Evolutionary conservation across 2,888 invertebrate genomes (phyloP).

Genomic region (Meta bourneti): DNA sequence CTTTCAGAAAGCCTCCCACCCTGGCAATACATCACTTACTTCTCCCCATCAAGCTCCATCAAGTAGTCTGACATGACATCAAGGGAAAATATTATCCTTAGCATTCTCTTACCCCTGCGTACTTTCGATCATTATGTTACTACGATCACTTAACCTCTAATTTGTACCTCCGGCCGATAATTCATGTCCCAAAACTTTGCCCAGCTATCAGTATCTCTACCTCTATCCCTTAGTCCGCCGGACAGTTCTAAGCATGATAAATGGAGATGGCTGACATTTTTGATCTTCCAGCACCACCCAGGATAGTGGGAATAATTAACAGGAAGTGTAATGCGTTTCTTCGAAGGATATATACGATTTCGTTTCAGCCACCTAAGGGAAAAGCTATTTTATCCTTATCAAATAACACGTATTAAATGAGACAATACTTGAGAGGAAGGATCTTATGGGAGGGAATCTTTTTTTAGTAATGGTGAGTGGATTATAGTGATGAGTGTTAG

Average conservation of each 20-base stretch:
- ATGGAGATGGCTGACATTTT: conserved; percentile 44
- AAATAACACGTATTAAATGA: background rate
- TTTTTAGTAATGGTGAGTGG: background rate
- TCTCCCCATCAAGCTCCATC: background rate
- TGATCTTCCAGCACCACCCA: conserved; percentile 51
- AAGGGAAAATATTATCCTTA: conserved; percentile 7
- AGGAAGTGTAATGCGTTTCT: background rate
- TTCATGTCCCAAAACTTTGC: conserved; percentile 47
- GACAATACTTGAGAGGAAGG: background rate
- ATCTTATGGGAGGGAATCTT: background rate
- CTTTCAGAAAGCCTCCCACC: background rate
- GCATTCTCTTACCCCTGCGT: background rate
- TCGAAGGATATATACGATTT: background rate
- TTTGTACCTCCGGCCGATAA: conserved; percentile 50
- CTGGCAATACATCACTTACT: background rate
- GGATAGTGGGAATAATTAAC: conserved; percentile 55
- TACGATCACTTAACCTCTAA: conserved; percentile 53
- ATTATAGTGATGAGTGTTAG: background rate
- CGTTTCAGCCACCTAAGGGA: background rate
- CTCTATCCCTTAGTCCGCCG: conserved; percentile 17
- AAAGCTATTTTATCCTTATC: background rate
- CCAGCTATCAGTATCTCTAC: conserved; percentile 52
- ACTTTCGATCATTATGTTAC: conserved; percentile 31
- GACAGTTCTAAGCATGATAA: conserved; percentile 55
- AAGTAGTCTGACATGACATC: conserved; percentile 25